Base-by-base conservation (phyloP, 2,888 invertebrate genomes). In the Drosophila stalkeri region DNA sequence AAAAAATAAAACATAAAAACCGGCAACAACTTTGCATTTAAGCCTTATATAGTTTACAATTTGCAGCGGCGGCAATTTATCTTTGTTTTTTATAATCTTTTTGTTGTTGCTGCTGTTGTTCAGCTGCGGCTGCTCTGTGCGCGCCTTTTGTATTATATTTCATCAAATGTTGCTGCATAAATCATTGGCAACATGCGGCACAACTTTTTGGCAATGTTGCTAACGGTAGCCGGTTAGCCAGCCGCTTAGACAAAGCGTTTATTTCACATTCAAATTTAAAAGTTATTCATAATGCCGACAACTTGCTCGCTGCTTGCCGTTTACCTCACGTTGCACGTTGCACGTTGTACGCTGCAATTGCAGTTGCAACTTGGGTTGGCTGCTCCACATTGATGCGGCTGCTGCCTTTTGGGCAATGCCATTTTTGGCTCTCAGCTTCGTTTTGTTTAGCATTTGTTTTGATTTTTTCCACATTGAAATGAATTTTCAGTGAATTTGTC, bases 221-320 rank as follows among this genome's bases (percentile, higher is more conserved):
- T 86, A 86, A 84, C 84, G 84, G 84, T 84, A 86, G 84, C 83
- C 80, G 71, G 66, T 67, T 69, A 56, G 61, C 67, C 65, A 46
- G 72, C 57, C 70, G 66, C 68, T 78, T 80, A 86, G 86, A 86
- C 89, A 86, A 86, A 84, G 86, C 86, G 86, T 88, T 86, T 86
- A 86, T 88, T 88, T 86, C 89, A 88, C 89, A 86, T 86, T 88
- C 86, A 88, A 86, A 86, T 86, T 84, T 75, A 67, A 84, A 86
- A 86, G 89, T 86, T 88, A 86, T 86, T 86, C 86, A 86, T 86
- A 86, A 88, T 86, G 86, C 84, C 85, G 84, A 80, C 82, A 72
- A 76, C 80, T 78, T 77, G 78, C 47, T n/a, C 49, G 67, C 65
- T 65, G 65, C 65, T 44, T 54, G 71, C 54, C 47, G 59, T 57